phyloP scores from a whole-genome alignment of 2,797 vertebrate genomes.

The Semotilus atromaculatus region DNA sequence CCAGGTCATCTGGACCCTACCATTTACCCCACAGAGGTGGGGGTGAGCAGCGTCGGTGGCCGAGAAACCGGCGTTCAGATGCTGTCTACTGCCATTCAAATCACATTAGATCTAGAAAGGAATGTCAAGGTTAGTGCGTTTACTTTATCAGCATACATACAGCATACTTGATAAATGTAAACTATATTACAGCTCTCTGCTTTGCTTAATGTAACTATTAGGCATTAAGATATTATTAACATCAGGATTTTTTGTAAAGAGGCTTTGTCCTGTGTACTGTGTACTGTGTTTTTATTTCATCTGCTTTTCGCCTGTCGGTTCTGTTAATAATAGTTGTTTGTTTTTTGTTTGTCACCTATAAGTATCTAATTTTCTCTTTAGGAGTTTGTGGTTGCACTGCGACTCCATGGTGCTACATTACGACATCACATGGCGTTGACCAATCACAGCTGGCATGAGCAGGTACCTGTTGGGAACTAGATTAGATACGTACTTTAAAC shows the following conservation, averaged over 20 bases:
- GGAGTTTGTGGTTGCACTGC: conserved; percentile 92
- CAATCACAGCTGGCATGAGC: conserved; percentile 90
- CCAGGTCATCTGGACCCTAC: conserved; percentile 84
- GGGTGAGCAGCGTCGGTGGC: conserved; percentile 80
- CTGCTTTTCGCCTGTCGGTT: neutral
- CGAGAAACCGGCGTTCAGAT: conserved; percentile 80
- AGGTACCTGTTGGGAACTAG: conserved; percentile 70
- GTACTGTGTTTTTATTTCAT: neutral
- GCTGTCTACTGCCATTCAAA: conserved; percentile 89
- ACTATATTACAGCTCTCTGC: neutral
- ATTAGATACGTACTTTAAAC: neutral
- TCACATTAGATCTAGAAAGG: conserved; percentile 86
- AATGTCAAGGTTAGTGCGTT: conserved; percentile 83
- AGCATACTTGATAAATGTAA: neutral
- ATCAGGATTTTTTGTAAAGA: neutral
- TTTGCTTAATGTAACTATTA: neutral
- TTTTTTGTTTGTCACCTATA: neutral
- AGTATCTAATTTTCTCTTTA: conserved; percentile 55
- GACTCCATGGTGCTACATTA: conserved; percentile 88
- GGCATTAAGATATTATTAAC: neutral
- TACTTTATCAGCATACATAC: neutral
- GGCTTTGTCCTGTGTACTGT: neutral
- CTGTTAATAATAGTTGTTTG: neutral
- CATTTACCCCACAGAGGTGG: conserved; percentile 89
- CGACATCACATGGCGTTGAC: conserved; percentile 84